Conservation (phyloP, 2,888 invertebrate genomes). For the Hypselothyrea guttata region DNA sequence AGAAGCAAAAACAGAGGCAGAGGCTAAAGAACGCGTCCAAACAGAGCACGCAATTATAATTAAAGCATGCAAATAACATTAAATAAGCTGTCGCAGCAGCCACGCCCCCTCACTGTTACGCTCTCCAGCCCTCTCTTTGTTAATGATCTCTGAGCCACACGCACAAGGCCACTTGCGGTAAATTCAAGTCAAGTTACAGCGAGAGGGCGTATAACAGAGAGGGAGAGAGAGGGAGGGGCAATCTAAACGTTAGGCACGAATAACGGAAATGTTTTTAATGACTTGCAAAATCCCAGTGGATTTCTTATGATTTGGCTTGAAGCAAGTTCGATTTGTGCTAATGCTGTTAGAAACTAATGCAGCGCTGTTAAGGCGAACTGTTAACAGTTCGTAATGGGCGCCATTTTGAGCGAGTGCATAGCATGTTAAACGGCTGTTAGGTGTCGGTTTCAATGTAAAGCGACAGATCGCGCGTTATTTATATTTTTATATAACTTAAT, state of each 20-base stretch:
- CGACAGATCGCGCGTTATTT: too few relatives aligned
- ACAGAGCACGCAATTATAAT: slow-evolving; percentile 35
- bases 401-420: too few relatives aligned
- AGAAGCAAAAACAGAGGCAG: slow-evolving; percentile 8
- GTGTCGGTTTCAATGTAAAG: too few relatives aligned
- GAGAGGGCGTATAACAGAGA: not conserved
- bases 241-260: slow-evolving; percentile 25
- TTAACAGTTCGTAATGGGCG: too few relatives aligned
- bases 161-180: slow-evolving; percentile 31
- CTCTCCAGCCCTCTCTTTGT: not conserved
- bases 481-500: too few relatives aligned
- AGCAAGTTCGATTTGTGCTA: too few relatives aligned
- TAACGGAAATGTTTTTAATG: slow-evolving; percentile 23
- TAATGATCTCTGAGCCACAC: slow-evolving; percentile 33
- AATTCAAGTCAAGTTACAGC: slow-evolving; percentile 21
- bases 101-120: not conserved
- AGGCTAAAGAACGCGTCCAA: not conserved
- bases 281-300: slow-evolving; percentile 15
- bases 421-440: too few relatives aligned
- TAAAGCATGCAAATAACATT: slow-evolving; percentile 46
- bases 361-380: too few relatives aligned
- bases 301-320: too few relatives aligned
- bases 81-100: slow-evolving; percentile 33
- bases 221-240: not conserved
- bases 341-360: too few relatives aligned